Evolutionary conservation across 2,888 invertebrate species (phyloP), one percentile per base, ranked within the genome.

Genomic region (Sphaerophoria rueppellii): DNA sequence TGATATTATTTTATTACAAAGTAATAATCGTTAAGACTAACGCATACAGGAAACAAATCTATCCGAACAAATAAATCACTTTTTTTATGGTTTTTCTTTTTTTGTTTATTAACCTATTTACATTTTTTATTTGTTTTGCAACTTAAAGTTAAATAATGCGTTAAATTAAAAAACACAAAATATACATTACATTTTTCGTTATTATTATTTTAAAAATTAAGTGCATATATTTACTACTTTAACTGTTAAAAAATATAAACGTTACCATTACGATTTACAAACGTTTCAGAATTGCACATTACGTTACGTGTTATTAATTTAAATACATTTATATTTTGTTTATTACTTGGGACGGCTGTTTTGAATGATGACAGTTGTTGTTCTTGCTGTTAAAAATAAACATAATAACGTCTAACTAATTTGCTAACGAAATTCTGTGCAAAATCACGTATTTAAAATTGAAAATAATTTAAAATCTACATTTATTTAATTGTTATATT

Each of bases 301-400:
- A 76, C 57, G 48, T 63, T 63, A 40, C 50, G 34, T 74, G 34
- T 74, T 40, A 43, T 48, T 24, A 24, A 46, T 48, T 63, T 52
- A 24, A 24, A 24, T 65, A 70, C 14, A 74, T 76, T 69, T 67
- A 50, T n/a, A n/a, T n/a, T 72, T 71, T 77, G 60, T 83, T 75
- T 71, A 74, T 82, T 79, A 79, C 79, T 75, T 83, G 79, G 83
- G 83, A 83, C 83, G 83, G 83, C 75, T 83, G 79, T 83, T 70
- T 78, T 82, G 50, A 77, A 82, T 78, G 58, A 82, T 24, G 40
- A 60, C 54, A 77, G 35, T 77, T 77, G 46, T 77, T 63, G 34
- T 71, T 78, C 43, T 63, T 48, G 12, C 54, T 37, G 55, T 52
- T 58, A 57, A 60, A 16, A 65, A 52, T 74, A 67, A 40, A 24